phyloP scores from a whole-genome alignment of 2,113 vertebrate species.

The Phasianus colchicus region DNA sequence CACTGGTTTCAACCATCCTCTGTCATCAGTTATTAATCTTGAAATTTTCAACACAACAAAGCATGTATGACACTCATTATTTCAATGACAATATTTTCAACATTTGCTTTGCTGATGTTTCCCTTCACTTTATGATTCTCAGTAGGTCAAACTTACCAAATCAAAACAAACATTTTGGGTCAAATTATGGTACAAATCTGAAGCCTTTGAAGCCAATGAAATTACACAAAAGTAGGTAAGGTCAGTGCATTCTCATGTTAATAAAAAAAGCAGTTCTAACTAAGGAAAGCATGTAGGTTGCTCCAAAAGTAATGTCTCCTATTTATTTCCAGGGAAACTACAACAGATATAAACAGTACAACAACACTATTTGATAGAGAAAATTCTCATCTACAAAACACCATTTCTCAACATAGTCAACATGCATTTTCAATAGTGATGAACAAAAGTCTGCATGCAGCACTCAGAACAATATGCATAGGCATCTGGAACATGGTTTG shows the following conservation, averaged over 20 bases:
- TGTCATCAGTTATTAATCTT: not conserved
- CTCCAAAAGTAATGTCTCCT: not conserved
- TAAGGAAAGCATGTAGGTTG: slow-evolving; percentile 21
- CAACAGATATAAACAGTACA: not conserved
- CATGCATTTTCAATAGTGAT: too few relatives aligned
- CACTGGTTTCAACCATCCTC: not conserved
- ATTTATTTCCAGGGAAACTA: not conserved
- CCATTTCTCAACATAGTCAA: not conserved
- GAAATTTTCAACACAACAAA: not conserved
- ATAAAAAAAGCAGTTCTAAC: not conserved
- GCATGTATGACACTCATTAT: not conserved
- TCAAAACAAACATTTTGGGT: not conserved
- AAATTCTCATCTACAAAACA: not conserved
- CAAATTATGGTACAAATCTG: not conserved
- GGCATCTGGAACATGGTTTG: too few relatives aligned
- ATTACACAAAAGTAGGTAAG: not conserved
- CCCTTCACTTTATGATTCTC: not conserved
- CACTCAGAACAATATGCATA: not conserved
- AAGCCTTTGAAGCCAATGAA: not conserved
- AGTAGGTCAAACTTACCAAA: not conserved
- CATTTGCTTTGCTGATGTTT: not conserved
- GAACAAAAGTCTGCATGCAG: too few relatives aligned
- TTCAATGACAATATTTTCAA: not conserved
- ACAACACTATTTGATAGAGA: not conserved
- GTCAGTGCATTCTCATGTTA: slow-evolving; percentile 34